Percentiles rank a stretch among this genome's conserved stretches.
Evolutionary conservation across 2,113 vertebrate species (phyloP).

Genomic region (Tyrannus savana): DNA sequence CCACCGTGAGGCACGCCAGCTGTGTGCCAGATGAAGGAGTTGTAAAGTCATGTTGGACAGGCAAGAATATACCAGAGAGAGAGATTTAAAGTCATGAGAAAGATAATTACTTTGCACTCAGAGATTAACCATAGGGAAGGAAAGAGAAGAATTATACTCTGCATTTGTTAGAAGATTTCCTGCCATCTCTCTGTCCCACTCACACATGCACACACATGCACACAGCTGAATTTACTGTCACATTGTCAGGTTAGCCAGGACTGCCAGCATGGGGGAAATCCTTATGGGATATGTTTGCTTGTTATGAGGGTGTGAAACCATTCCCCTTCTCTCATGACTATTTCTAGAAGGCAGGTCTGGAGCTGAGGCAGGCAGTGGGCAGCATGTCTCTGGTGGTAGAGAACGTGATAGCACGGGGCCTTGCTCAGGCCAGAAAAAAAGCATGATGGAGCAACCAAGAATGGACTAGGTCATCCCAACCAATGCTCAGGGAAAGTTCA

Average conservation of each 20-base stretch:
- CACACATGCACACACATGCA: constrained; percentile 21
- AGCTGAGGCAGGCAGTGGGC: not conserved
- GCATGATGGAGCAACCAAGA: not conserved
- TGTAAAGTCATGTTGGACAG: constrained; percentile 68
- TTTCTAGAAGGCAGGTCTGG: not conserved
- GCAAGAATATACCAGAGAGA: constrained; percentile 66
- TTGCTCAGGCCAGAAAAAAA: not conserved
- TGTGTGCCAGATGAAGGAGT: constrained; percentile 72
- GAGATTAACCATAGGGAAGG: constrained; percentile 48
- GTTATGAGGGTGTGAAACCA: not conserved
- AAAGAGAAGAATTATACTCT: constrained; percentile 25
- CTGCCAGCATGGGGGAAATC: not conserved
- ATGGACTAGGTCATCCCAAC: not conserved
- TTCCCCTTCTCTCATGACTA: fast-evolving
- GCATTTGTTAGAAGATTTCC: constrained; percentile 37
- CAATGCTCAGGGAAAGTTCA: not conserved
- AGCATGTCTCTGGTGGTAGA: not conserved
- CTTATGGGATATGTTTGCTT: not conserved
- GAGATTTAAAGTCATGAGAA: constrained; percentile 71
- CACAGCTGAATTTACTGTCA: constrained; percentile 45
- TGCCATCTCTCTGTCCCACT: not conserved
- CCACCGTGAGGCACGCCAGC: constrained; percentile 65
- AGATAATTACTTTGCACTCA: constrained; percentile 71
- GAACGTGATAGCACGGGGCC: not conserved
- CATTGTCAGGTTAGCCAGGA: not conserved